Conservation (phyloP, 2,113 vertebrate genomes). For the Ptilorrhoa leucosticta region DNA sequence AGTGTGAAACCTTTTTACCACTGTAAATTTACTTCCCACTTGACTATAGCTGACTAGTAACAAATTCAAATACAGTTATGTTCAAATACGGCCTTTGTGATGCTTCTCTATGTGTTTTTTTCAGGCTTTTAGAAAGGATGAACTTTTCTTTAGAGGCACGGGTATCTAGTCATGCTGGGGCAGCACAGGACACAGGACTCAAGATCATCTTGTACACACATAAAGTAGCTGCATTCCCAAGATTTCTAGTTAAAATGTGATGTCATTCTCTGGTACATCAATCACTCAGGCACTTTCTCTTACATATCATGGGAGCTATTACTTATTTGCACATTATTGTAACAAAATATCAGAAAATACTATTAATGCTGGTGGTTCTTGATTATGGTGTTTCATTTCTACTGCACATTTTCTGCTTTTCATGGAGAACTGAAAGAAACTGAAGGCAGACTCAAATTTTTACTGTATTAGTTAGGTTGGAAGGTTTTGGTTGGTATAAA, state of each 20-base stretch:
- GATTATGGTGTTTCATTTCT: neutral
- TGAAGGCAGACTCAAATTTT: neutral
- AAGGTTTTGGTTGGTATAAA: neutral
- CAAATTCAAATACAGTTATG: neutral
- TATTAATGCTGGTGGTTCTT: neutral
- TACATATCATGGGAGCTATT: neutral
- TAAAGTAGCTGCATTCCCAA: neutral
- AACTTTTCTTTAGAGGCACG: neutral
- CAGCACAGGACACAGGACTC: neutral
- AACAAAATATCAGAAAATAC: neutral
- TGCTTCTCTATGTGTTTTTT: neutral
- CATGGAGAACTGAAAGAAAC: neutral
- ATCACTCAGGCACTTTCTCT: neutral
- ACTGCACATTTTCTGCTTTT: neutral
- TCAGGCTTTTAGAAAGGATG: neutral
- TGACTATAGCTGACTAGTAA: neutral
- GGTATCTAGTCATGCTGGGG: neutral
- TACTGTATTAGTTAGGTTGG: neutral
- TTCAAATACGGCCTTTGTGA: neutral
- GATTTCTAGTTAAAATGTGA: neutral
- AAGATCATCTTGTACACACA: neutral
- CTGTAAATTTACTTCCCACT: neutral
- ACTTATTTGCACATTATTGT: neutral
- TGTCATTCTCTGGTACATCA: neutral
- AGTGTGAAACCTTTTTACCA: neutral